Base-by-base conservation (phyloP, 2,797 vertebrate species). In the Anomalospiza imberbis region DNA sequence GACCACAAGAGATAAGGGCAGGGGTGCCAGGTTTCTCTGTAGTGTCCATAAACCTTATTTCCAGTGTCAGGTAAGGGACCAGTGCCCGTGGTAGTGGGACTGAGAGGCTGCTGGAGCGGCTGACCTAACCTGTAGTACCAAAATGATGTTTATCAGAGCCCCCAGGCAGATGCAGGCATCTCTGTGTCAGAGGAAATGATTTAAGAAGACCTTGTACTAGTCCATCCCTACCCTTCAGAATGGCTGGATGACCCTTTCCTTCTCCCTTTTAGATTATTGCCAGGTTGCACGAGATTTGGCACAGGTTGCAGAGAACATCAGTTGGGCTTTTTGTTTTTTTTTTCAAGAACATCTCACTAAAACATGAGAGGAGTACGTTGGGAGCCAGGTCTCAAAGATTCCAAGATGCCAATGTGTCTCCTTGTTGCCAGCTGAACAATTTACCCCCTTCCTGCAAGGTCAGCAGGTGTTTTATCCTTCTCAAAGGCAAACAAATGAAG, bases 401-500 rank as follows among this genome's bases (percentile, higher is more conserved):
- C 61, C 72, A 79, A 60, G 66, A 26, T 11, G 32, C 29, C 32
- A 10, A 4, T 10, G 45, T 20, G 44, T 32, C 48, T 58, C 40
- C 8, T 55, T 4, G 0, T n/a, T 89, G 80, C 66, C 88, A 91
- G 60, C 32, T 48, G 45, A 79, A 60, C 51, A 88, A 79, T 85
- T 88, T 87, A 73, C 82, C 70, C 50, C 62, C 70, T 89, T 78
- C 73, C 83, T 82, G 76, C 63, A 54, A 76, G 83, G 89, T 66
- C 85, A 84, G 92, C 7, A 4, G 55, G 73, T 55, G 48, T 73
- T 92, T 84, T 42, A 47, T 61, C 66, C 83, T 82, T 72, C 90
- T 89, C 85, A 91, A 89, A 96, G 89, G 55, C 54, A 51, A 65
- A 53, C 67, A 85, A 90, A 91, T 60, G 78, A 80, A 80, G 40